A percentile compares a stretch with the other conserved stretches of the same genome.
phyloP scores from a whole-genome alignment of 2,113 vertebrate genomes.

The Peromyscus maniculatus region DNA sequence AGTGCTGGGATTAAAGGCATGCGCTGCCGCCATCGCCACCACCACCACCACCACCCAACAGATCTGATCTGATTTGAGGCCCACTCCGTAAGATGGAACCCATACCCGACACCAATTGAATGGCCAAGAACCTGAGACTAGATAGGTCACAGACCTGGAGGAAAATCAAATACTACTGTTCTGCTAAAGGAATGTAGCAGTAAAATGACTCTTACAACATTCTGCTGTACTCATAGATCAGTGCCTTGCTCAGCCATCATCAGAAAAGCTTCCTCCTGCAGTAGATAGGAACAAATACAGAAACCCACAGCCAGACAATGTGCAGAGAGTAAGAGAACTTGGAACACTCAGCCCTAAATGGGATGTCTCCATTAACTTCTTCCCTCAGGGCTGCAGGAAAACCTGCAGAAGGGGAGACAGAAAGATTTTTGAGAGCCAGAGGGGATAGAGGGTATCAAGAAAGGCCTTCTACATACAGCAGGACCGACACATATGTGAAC shows the following conservation, averaged over 20 bases:
- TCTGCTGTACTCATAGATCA: neutral
- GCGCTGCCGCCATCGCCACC: no score
- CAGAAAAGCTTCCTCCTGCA: neutral
- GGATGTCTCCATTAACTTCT: neutral
- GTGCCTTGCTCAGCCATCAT: neutral
- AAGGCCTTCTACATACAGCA: neutral
- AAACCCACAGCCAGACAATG: neutral
- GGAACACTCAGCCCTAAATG: neutral
- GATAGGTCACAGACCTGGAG: neutral
- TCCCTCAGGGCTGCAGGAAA: neutral
- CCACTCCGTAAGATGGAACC: neutral
- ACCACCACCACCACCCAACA: no score
- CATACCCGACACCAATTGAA: neutral
- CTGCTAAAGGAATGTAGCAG: neutral
- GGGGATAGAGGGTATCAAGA: neutral
- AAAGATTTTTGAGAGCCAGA: neutral
- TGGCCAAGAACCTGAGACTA: neutral
- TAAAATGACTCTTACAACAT: neutral
- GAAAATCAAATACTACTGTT: neutral
- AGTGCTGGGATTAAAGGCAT: no score
- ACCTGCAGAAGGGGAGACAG: neutral
- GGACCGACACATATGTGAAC: neutral
- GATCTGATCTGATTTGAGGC: neutral
- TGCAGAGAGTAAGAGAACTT: neutral
- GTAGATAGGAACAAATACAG: neutral